These are phyloP conservation scores for Apis cerana DNA, from an alignment of 1,140 invertebrate genomes.

Conservation along the genomic window DNA sequence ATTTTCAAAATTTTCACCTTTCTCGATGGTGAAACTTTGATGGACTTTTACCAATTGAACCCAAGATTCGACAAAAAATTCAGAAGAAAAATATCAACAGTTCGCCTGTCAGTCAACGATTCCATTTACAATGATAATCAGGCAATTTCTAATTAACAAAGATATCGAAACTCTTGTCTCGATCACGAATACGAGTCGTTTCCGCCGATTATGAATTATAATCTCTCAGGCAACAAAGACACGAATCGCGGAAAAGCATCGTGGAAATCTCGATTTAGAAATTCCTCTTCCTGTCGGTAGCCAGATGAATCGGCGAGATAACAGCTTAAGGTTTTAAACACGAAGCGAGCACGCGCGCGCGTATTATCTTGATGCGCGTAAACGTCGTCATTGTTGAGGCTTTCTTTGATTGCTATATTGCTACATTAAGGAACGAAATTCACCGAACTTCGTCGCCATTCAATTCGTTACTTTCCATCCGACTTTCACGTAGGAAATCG, in stretches of 20 bases:
- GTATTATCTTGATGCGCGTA: slow-evolving; percentile 9
- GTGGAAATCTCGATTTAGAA: slow-evolving; percentile 35
- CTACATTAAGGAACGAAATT: slow-evolving; percentile 31
- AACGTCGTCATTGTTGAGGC: slow-evolving; percentile 2
- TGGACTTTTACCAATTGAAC: too few species aligned
- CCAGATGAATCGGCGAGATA: slow-evolving; percentile 20
- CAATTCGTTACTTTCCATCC: slow-evolving; percentile 43
- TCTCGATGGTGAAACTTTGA: too few species aligned
- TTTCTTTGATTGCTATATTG: slow-evolving; percentile 6
- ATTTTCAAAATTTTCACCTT: too few species aligned
- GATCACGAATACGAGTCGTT: slow-evolving; percentile 44
- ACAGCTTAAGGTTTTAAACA: not conserved
- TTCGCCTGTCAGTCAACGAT: too few species aligned
- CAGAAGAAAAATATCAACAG: too few species aligned
- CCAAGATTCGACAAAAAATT: too few species aligned
- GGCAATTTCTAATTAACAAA: not conserved
- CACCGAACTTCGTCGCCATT: slow-evolving; percentile 26
- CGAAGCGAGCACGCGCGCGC: not conserved
- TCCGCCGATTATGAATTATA: slow-evolving; percentile 50
- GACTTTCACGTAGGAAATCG: slow-evolving; percentile 35
- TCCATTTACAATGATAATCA: not conserved
- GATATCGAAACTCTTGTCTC: not conserved
- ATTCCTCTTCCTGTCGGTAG: slow-evolving; percentile 35
- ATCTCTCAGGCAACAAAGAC: not conserved
- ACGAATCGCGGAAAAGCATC: slow-evolving; percentile 5